A percentile compares a stretch with the other conserved stretches of the same genome.
phyloP scores from a whole-genome alignment of 1,140 invertebrate species.

The Meloidogyne hapla region DNA sequence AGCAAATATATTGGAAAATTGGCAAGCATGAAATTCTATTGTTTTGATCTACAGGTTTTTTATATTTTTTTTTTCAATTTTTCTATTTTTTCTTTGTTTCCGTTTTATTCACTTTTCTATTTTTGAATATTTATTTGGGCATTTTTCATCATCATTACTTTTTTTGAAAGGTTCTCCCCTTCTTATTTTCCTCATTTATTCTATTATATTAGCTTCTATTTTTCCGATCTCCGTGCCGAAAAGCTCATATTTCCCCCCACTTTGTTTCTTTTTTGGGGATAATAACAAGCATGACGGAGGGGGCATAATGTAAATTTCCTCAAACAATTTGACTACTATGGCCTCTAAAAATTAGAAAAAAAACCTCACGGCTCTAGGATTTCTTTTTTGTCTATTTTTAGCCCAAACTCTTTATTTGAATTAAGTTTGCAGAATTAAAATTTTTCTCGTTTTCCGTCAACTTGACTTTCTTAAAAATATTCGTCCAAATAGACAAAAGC shows the following conservation, averaged over 20 bases:
- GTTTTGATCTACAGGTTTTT: too few relatives aligned
- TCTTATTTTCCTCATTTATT: not conserved
- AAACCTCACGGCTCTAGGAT: not conserved
- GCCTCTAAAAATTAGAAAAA: not conserved
- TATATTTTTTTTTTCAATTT: not conserved
- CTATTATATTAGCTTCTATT: not conserved
- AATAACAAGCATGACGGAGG: not conserved
- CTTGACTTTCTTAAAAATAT: too few relatives aligned
- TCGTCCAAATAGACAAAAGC: too few relatives aligned
- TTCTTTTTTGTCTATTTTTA: not conserved
- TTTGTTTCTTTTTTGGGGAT: not conserved
- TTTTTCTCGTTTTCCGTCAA: too few relatives aligned
- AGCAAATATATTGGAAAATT: too few relatives aligned
- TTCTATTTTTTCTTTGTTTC: not conserved
- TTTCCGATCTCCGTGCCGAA: not conserved
- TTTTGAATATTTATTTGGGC: not conserved
- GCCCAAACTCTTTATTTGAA: not conserved
- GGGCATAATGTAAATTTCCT: not conserved
- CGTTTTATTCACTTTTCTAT: not conserved
- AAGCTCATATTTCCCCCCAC: not conserved
- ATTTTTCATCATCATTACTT: not conserved
- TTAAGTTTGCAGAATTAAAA: not conserved
- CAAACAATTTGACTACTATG: too few relatives aligned
- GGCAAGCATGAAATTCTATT: too few relatives aligned
- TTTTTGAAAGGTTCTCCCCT: not conserved